Percentiles rank a stretch among this genome's conserved stretches.
phyloP scores from a whole-genome alignment of 2,113 vertebrate species.

The Menidia beryllina region DNA sequence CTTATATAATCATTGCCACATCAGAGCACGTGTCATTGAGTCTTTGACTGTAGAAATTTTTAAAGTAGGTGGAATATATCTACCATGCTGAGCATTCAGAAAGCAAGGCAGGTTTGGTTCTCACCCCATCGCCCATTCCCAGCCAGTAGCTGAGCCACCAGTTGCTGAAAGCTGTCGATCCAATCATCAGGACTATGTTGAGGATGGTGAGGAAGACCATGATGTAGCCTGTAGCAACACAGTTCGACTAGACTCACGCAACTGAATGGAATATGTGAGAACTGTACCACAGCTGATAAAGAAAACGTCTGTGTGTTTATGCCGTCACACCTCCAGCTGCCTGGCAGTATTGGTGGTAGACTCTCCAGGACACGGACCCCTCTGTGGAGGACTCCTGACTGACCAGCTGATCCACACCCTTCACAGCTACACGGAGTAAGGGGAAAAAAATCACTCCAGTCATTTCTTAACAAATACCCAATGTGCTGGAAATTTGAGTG shows the following conservation, averaged over 20 bases:
- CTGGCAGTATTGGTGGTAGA: slow-evolving; percentile 82
- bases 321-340: slow-evolving; percentile 83
- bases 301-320: background rate
- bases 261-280: background rate
- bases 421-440: slow-evolving; percentile 21
- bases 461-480: background rate
- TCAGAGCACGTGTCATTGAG: too few species aligned
- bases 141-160: slow-evolving; percentile 89
- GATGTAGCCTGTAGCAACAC: slow-evolving; percentile 79
- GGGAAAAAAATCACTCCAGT: background rate
- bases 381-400: slow-evolving; percentile 65
- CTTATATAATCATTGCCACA: too few species aligned
- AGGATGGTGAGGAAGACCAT: slow-evolving; percentile 59
- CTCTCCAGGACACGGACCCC: slow-evolving; percentile 78
- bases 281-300: background rate
- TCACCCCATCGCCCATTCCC: slow-evolving; percentile 82
- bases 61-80: too few species aligned
- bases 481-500: too few species aligned
- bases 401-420: slow-evolving; percentile 77
- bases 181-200: slow-evolving; percentile 79
- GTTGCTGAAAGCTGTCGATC: slow-evolving; percentile 82
- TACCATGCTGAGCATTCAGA: too few species aligned
- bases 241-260: background rate
- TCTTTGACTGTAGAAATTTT: too few species aligned
- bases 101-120: background rate